Evolutionary conservation across 2,113 vertebrate species (phyloP).

Genomic region (Lepus europaeus): DNA sequence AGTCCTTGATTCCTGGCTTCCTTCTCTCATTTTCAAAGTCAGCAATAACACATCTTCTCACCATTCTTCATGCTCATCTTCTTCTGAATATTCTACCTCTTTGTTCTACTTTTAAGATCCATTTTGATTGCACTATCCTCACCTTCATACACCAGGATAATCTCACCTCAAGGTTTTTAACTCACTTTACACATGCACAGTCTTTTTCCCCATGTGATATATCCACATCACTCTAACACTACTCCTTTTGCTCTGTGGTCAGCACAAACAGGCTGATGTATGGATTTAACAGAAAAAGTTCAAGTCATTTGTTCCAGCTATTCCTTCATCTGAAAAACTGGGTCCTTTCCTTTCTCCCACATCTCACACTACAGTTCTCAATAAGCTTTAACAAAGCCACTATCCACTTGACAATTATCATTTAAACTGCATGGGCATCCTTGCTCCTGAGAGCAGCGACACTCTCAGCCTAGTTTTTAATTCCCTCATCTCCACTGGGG

Average conservation of each 20-base stretch:
- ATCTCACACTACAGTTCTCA: background rate
- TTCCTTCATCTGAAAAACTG: constrained; percentile 40
- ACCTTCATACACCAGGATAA: background rate
- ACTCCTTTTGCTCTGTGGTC: background rate
- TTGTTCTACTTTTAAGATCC: background rate
- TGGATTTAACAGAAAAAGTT: background rate
- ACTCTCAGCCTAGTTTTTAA: background rate
- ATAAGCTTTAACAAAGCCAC: background rate
- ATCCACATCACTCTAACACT: background rate
- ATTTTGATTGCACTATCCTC: too few species aligned
- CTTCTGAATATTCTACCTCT: too few species aligned
- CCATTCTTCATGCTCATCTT: background rate
- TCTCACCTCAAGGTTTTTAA: too few species aligned
- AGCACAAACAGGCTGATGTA: background rate
- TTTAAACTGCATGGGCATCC: background rate
- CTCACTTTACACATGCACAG: background rate
- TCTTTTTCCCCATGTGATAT: background rate
- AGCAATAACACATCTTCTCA: background rate
- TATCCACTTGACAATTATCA: background rate
- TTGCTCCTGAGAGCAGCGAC: background rate
- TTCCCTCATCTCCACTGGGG: background rate
- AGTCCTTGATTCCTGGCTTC: background rate
- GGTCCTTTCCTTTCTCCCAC: background rate
- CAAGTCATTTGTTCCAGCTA: background rate
- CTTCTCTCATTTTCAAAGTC: background rate